These are phyloP conservation scores for human DNA, from an alignment of 2,113 vertebrate species.

Conservation along the genomic window GRCh38 chr6:147107001-147107500, in stretches of 20 bases:
- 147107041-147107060: background rate
- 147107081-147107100: background rate
- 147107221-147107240: background rate
- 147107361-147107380: background rate
- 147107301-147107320: background rate
- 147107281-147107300: slow-evolving; percentile 6
- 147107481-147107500: background rate
- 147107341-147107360: background rate
- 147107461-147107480: background rate
- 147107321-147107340: background rate
- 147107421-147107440: background rate
- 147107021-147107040: background rate
- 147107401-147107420: background rate
- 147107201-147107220: background rate
- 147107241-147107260: background rate
- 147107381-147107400: background rate
- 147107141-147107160: background rate
- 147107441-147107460: background rate
- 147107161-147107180: background rate
- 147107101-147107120: background rate
- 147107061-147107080: background rate
- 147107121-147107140: background rate
- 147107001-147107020: background rate
- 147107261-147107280: background rate
- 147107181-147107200: background rate